phyloP scores from a whole-genome alignment of 2,113 vertebrate genomes.

The Carassius auratus region DNA sequence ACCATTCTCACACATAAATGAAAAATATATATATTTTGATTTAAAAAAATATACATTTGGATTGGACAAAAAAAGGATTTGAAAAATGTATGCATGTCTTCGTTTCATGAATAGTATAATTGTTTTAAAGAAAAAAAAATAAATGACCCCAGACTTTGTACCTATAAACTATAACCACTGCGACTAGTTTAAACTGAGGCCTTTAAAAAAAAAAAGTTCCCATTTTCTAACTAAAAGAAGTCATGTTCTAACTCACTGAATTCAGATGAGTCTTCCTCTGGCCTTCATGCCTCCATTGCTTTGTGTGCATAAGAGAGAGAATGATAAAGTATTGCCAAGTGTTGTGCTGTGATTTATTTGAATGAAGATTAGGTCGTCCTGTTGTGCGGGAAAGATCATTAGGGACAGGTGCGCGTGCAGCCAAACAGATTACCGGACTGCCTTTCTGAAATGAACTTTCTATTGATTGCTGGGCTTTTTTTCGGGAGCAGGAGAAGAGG shows the following conservation, averaged over 20 bases:
- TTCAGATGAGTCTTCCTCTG: not conserved
- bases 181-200: not conserved
- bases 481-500: constrained; percentile 51
- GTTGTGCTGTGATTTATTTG: constrained; percentile 23
- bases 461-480: constrained; percentile 71
- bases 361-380: constrained; percentile 39
- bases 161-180: not conserved
- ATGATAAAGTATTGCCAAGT: not conserved
- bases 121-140: no score
- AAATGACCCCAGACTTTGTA: no score
- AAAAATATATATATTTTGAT: no score
- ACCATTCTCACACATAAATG: no score
- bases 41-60: no score
- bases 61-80: no score
- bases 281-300: not conserved
- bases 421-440: constrained; percentile 70
- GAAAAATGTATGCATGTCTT: not conserved
- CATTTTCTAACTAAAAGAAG: not conserved
- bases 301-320: not conserved
- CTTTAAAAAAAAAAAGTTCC: not conserved
- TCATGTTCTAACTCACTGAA: not conserved
- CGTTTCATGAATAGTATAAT: no score
- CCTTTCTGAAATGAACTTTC: constrained; percentile 74
- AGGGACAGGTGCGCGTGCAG: constrained; percentile 69
- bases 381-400: constrained; percentile 62